These are phyloP conservation scores for Nezara viridula DNA, from an alignment of 2,888 invertebrate species.

Conservation along the genomic window DNA sequence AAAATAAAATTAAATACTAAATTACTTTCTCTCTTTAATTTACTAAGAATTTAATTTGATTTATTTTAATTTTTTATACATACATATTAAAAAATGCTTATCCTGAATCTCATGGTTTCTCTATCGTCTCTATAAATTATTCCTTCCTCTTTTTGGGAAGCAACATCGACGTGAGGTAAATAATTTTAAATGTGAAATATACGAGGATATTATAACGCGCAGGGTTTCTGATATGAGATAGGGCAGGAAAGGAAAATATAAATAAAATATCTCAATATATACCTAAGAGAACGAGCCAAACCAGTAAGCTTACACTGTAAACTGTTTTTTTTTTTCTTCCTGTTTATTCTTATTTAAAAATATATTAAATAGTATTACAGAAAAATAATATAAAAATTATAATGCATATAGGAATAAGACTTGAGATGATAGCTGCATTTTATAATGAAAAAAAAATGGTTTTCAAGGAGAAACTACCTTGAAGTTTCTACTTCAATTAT, in stretches of 20 bases:
- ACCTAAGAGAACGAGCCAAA: not conserved
- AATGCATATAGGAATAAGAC: not conserved
- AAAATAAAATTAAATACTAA: too few relatives aligned
- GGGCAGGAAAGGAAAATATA: not conserved
- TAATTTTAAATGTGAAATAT: constrained; percentile 1
- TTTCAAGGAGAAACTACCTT: too few relatives aligned
- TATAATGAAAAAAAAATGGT: not conserved
- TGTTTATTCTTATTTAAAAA: not conserved
- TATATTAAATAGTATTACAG: not conserved
- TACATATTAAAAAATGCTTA: not conserved
- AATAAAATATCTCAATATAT: constrained; percentile 4
- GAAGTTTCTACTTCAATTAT: too few relatives aligned
- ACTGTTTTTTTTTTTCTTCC: not conserved
- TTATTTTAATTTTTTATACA: too few relatives aligned
- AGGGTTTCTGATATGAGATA: constrained; percentile 4
- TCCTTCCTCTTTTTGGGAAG: not conserved
- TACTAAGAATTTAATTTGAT: too few relatives aligned
- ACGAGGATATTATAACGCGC: not conserved
- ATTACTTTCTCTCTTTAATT: too few relatives aligned
- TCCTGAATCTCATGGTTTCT: not conserved
- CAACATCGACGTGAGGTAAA: not conserved
- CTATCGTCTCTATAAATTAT: not conserved
- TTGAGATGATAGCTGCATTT: not conserved
- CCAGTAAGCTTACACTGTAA: not conserved
- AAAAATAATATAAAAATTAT: not conserved